Base-by-base conservation (phyloP, 2,888 invertebrate genomes). In the Drosophila ezoana region DNA sequence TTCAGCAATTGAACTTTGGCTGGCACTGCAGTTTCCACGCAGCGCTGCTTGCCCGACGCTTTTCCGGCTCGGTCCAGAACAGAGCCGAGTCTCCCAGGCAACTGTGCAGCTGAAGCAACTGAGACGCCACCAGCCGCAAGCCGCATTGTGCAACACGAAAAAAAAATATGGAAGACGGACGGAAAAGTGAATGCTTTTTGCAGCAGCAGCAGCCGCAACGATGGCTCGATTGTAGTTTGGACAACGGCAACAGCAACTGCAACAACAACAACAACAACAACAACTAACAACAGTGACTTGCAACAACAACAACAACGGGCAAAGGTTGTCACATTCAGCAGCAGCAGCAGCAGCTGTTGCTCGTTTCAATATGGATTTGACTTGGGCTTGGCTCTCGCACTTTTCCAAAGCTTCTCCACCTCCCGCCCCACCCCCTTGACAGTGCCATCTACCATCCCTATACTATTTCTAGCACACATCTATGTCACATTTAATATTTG, bases 341-440 rank as follows among this genome's bases (percentile, higher is more conserved):
- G 51, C 32, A 51, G n/a, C 41, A 40, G 28, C 45, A 45, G 51
- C 76, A 80, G 58, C 63, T 69, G 67, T 67, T 76, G 60, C 68
- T 57, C 54, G 45, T 43, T 56, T 66, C 72, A 63, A 72, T 61
- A 8, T 8, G 28, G 28, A 28, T 28, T 28, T 28, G 28, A 8
- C 28, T 49, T 61, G 32, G 38, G 13, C 14, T 35, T 16, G 33
- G 2, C 33, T 33, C 6, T 37, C n/a, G 37, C 37, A 38, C 37
- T 28, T 28, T 28, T 28, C 2, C 28, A 8, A 28, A 28, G 28
- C 28, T 28, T 8, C 8, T 8, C 1, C 8, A 2, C 23, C 23
- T 8, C 5, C 5, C 23, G 23, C 8, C 23, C 23, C 23, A 8
- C 28, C 8, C 28, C 28, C 28, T 23, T 0, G 2, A 2, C 8